Evolutionary conservation across 1,140 invertebrate genomes (phyloP), one percentile per base, ranked within the genome.

Genomic region (Venustaconcha ellipsiformis): DNA sequence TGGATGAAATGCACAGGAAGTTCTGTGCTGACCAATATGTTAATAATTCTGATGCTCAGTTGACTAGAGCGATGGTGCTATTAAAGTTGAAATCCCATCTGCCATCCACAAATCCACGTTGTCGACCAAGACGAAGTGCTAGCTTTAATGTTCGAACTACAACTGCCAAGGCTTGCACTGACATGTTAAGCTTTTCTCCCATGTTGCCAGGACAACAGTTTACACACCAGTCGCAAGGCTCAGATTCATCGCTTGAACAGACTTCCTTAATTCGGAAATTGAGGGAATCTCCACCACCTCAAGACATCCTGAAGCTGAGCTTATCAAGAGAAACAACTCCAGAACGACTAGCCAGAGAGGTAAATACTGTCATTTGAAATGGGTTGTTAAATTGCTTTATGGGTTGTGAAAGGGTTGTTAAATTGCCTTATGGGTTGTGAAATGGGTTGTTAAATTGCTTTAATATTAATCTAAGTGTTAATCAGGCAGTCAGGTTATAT

Each of bases 1-100:
- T 83, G 55, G 82, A 83, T 70, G 66, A 79, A 70, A 83, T 83
- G 82, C 82, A 83, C 67, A 83, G 81, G 63, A 83, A 83, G 58
- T 80, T 81, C 23, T 83, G 82, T 81, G 75, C 82, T 26, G 80
- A 83, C 63, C 82, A 83, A 58, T 83, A 83, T 67, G 66, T 72
- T 37, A 73, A 80, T 68, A 65, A 63, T 14, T 65, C 62, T 57
- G 75, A 77, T 55, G 65, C 70, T 48, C 70, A 71, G 63, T 48
- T 72, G 30, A 57, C 75, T 8, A 64, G 70, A 48, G 69, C 75
- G 11, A 62, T 77, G 64, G 70, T 77, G 67, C 72, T 72, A 66
- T 77, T 77, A 60, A 70, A 70, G 30, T 63, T 77, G 30, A 77
- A 77, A 72, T 72, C 75, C 20, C 73, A 75, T 17, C 57, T 48